These are phyloP conservation scores for Petrocephalus zakoni DNA, from an alignment of 2,113 vertebrate genomes.

Conservation along the genomic window DNA sequence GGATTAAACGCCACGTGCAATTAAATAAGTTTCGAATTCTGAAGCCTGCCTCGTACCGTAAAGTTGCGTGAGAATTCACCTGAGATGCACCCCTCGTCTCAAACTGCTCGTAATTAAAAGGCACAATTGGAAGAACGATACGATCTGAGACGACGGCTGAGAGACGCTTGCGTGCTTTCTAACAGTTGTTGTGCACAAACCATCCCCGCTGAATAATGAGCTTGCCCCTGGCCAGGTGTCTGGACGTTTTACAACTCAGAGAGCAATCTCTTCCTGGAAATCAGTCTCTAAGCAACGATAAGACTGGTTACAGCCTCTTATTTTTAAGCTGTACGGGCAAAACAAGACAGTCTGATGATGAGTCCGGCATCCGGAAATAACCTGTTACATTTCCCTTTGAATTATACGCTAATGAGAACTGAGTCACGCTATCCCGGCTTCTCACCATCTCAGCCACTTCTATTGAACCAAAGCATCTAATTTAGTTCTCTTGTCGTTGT, in stretches of 20 bases:
- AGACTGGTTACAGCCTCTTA: constrained; percentile 34
- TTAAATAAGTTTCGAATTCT: neutral
- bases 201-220: constrained; percentile 40
- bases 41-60: neutral
- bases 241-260: constrained; percentile 38
- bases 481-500: constrained; percentile 25
- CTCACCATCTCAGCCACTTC: constrained; percentile 28
- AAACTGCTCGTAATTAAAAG: neutral
- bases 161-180: constrained; percentile 52
- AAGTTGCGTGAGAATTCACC: neutral
- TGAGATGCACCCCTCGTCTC: neutral
- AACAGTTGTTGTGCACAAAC: constrained; percentile 42
- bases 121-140: constrained; percentile 25
- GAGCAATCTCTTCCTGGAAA: constrained; percentile 47
- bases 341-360: constrained; percentile 39
- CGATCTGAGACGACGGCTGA: constrained; percentile 36
- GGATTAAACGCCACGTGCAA: neutral
- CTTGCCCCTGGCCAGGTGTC: constrained; percentile 39
- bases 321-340: constrained; percentile 26
- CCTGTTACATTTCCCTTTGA: constrained; percentile 29
- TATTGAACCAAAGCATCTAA: neutral
- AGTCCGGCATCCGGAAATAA: constrained; percentile 20
- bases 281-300: constrained; percentile 45
- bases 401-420: constrained; percentile 37
- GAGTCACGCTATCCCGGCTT: constrained; percentile 36